Evolutionary conservation across 2,797 vertebrate species (phyloP), one percentile per base, ranked within the genome.

Genomic region (Rhyacichthys aspro): DNA sequence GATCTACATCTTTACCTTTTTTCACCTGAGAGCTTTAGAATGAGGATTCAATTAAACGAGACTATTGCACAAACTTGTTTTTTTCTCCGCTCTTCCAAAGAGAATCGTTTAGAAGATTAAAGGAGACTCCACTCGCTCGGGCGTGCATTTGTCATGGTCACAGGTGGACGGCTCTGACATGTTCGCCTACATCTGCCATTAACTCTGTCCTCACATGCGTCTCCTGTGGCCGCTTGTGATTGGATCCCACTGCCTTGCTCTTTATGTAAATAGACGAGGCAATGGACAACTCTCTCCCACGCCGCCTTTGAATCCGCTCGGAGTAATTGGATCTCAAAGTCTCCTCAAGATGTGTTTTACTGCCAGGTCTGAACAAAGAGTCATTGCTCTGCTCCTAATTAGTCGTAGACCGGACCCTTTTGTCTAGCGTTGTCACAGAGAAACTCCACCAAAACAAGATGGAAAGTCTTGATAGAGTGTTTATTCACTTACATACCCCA

Each of bases 1-100:
- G 9, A 60, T 7, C 44, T 49, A 23, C 64, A 54, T 55, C 17
- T 64, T 57, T 43, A 44, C 16, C 53, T 59, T 44, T 55, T 28
- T 38, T 11, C 41, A 43, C 41, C 15, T 2, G 0, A 17, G 2
- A 43, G 17, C 33, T 43, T 67, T 43, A 65, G 38, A 32, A 15
- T 0, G 2, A 60, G 18, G 9, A 47, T 7, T 28, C 42, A 55
- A 36, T 53, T 23, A 53, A 39, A 53, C 23, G 48, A 14, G 49
- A 36, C 34, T 52, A 34, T 52, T 2, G 5, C 2, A 23, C 19
- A 23, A 23, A 5, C 19, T 5, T 23, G 19, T 23, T 23, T 23
- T 23, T 23, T 5, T 23, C 19, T 23, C 19, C 5, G 19, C n/a
- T n/a, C n/a, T n/a, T n/a, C n/a, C n/a, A n/a, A n/a, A n/a, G n/a